Evolutionary conservation across 2,113 vertebrate genomes (phyloP), one percentile per base, ranked within the genome.

Genomic region (Leucoraja erinaceus): DNA sequence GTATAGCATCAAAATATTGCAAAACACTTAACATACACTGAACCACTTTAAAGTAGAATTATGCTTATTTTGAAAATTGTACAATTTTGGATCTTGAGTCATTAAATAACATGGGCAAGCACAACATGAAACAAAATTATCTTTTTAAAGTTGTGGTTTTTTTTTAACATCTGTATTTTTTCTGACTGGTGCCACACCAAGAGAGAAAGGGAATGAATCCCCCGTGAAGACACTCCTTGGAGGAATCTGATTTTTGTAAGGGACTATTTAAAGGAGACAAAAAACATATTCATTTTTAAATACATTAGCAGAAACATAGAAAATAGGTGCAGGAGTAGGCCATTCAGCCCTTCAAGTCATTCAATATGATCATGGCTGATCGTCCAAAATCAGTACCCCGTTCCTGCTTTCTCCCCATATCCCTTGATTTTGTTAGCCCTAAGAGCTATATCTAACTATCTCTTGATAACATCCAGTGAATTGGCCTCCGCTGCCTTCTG

Each of bases 31-130:
- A 88, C 59, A 63, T 7, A 63, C 47, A 56, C 59, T 63, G 56
- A 86, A 86, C 61, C 83, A 86, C 59, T 63, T 88, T 61, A 88
- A 88, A 88, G 59, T 31, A 59, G 28, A 88, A 88, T 63, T 28
- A 88, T n/a, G 83, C 31, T 31, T 88, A 63, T 31, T n/a, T 66
- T 31, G 83, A 28, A 88, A 88, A 88, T 63, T 31, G n/a, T 31
- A 5, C 18, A 8, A 25, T 28, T 63, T 31, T 86, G 83, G 61
- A 31, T 16, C 59, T 88, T n/a, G 7, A 66, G 28, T n/a, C 59
- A 63, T n/a, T 28, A 14, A 88, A n/a, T n/a, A 6, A 14, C 61
- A 63, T 61, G 47, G 25, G 81, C 18, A 84, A 59, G 47, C 22
- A 59, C 54, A 59, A 22, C 16, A n/a, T 28, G 1, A 63, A 88